Evolutionary conservation across 2,113 vertebrate species (phyloP).

Genomic region (Platichthys flesus): DNA sequence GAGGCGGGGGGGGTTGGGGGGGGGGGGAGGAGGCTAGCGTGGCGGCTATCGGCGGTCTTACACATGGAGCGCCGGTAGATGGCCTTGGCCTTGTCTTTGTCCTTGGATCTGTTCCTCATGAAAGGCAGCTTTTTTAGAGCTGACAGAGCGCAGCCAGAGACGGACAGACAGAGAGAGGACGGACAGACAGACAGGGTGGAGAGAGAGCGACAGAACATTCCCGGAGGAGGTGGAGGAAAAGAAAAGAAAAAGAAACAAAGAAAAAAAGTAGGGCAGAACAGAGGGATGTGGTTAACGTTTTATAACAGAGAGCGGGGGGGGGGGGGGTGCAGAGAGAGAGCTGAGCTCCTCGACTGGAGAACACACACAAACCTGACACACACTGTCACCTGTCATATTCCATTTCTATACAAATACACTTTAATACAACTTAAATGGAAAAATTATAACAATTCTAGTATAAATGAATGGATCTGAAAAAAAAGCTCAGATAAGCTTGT

Average conservation of each 20-base stretch:
- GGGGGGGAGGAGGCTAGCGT: slow-evolving; percentile 67
- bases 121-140: slow-evolving; percentile 99
- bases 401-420: slow-evolving; percentile 16
- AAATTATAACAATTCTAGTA: not conserved
- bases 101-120: slow-evolving; percentile 99
- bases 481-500: too few species aligned
- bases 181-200: slow-evolving; percentile 78
- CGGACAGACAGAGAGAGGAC: slow-evolving; percentile 65
- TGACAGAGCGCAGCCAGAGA: slow-evolving; percentile 92
- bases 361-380: slow-evolving; percentile 35
- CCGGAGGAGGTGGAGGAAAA: slow-evolving; percentile 57
- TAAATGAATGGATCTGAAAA: not conserved
- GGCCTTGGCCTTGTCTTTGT: slow-evolving; percentile 99
- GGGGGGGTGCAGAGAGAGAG: slow-evolving; percentile 37
- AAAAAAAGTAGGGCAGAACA: slow-evolving; percentile 88
- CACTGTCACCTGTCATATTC: not conserved
- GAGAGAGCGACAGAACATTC: slow-evolving; percentile 53
- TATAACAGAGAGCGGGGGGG: slow-evolving; percentile 73
- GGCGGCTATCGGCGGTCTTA: slow-evolving; percentile 93
- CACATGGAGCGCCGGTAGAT: slow-evolving; percentile 99
- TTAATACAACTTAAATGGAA: not conserved
- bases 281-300: slow-evolving; percentile 94
- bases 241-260: slow-evolving; percentile 59
- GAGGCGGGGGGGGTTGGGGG: slow-evolving; percentile 77
- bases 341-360: slow-evolving; percentile 31